phyloP scores from a whole-genome alignment of 2,113 vertebrate species.

The Phylloscopus trochilus region DNA sequence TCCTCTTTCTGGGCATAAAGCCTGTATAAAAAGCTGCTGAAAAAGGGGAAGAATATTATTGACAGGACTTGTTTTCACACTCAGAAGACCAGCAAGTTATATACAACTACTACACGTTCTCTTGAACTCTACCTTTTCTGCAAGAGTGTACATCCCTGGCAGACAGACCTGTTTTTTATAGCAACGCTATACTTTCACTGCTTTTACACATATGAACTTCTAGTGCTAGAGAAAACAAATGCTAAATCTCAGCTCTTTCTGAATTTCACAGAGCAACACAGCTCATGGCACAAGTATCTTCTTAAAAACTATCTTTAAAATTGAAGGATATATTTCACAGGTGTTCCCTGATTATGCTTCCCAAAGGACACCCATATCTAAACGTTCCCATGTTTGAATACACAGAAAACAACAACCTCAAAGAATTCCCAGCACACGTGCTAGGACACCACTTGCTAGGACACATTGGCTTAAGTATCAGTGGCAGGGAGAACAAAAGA shows the following conservation, averaged over 20 bases:
- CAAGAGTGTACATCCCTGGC: background rate
- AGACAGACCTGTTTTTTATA: background rate
- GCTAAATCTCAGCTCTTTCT: background rate
- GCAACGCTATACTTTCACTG: background rate
- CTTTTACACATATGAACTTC: background rate
- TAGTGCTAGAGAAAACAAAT: background rate
- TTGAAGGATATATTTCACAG: background rate
- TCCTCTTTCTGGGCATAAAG: background rate
- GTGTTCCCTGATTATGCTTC: background rate
- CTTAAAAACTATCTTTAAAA: background rate
- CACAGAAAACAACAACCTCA: background rate
- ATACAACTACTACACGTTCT: background rate
- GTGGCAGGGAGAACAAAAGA: background rate
- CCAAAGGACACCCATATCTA: background rate
- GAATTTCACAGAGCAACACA: background rate
- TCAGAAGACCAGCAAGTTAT: background rate
- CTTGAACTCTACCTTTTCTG: background rate
- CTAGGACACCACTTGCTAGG: background rate
- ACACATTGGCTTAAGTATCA: background rate
- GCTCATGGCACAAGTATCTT: background rate
- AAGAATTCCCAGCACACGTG: background rate
- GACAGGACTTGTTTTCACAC: background rate
- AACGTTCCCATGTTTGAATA: background rate
- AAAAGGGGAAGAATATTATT: background rate
- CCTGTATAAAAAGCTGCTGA: background rate